Evolutionary conservation across 2,888 invertebrate genomes (phyloP).

Genomic region (Parnassius glacialis): DNA sequence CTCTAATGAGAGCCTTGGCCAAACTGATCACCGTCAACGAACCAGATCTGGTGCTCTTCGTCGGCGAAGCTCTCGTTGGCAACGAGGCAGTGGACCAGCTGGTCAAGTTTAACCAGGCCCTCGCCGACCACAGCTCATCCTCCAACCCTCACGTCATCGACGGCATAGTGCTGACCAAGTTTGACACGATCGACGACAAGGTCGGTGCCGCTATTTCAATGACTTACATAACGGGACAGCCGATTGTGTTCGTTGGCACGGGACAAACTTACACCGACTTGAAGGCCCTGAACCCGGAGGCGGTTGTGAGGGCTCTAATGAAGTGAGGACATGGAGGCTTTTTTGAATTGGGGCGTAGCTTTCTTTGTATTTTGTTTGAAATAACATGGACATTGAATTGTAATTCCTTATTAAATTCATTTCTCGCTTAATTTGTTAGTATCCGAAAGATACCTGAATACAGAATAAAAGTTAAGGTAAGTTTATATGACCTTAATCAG

Average conservation of each 20-base stretch:
- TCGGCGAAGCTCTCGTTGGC: constrained; percentile 99
- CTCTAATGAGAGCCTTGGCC: constrained; percentile 97
- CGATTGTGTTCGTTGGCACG: constrained; percentile 99
- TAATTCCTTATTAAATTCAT: too few relatives aligned
- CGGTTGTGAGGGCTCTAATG: constrained; percentile 97
- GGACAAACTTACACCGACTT: constrained; percentile 99
- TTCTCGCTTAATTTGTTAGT: too few relatives aligned
- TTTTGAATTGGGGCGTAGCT: constrained; percentile 5
- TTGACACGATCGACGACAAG: constrained; percentile 99
- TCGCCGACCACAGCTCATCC: constrained; percentile 93
- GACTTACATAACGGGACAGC: constrained; percentile 99
- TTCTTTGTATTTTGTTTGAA: too few relatives aligned
- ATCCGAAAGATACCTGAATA: too few relatives aligned
- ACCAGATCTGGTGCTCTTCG: constrained; percentile 99
- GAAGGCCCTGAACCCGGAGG: constrained; percentile 96
- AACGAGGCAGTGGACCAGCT: constrained; percentile 99
- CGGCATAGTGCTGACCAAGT: constrained; percentile 99
- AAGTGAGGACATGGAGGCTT: constrained; percentile 79
- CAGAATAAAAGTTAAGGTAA: too few relatives aligned
- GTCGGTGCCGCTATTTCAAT: constrained; percentile 99
- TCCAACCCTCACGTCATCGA: constrained; percentile 95
- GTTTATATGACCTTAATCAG: too few relatives aligned
- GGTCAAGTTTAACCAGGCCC: constrained; percentile 98
- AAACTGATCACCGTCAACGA: constrained; percentile 98
- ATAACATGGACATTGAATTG: too few relatives aligned